These are phyloP conservation scores for Tetragonula carbonaria DNA, from an alignment of 2,888 invertebrate species.

Conservation along the genomic window DNA sequence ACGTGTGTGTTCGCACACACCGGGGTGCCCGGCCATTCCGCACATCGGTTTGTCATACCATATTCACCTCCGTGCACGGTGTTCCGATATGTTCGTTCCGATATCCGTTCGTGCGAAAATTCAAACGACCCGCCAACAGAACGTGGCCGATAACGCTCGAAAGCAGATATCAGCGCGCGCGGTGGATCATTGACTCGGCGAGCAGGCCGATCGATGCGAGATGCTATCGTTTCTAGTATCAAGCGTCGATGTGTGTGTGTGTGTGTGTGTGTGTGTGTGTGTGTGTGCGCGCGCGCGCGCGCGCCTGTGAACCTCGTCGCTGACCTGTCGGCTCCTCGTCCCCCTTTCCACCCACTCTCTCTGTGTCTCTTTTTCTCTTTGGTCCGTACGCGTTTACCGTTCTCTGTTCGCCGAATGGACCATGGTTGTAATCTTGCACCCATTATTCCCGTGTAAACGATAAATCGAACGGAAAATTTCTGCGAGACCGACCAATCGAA, in stretches of 20 bases:
- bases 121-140: conserved; percentile 78
- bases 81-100: conserved; percentile 65
- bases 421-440: conserved; percentile 41
- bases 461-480: conserved; percentile 50
- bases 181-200: conserved; percentile 62
- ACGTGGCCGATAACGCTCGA: conserved; percentile 67
- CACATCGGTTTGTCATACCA: conserved; percentile 62
- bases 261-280: conserved; percentile 7
- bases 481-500: conserved; percentile 14
- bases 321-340: neutral
- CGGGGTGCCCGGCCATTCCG: conserved; percentile 38
- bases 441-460: conserved; percentile 44
- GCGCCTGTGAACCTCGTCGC: neutral
- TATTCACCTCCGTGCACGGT: conserved; percentile 56
- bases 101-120: conserved; percentile 80
- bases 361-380: neutral
- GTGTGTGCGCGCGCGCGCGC: no score
- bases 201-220: conserved; percentile 63
- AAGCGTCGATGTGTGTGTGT: conserved; percentile 23
- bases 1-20: conserved; percentile 20
- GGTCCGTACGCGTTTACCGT: no score
- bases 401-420: neutral
- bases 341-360: conserved; percentile 9
- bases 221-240: conserved; percentile 64
- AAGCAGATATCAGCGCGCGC: conserved; percentile 65